phyloP scores from a whole-genome alignment of 2,888 invertebrate genomes.

The Lottia gigantea region DNA sequence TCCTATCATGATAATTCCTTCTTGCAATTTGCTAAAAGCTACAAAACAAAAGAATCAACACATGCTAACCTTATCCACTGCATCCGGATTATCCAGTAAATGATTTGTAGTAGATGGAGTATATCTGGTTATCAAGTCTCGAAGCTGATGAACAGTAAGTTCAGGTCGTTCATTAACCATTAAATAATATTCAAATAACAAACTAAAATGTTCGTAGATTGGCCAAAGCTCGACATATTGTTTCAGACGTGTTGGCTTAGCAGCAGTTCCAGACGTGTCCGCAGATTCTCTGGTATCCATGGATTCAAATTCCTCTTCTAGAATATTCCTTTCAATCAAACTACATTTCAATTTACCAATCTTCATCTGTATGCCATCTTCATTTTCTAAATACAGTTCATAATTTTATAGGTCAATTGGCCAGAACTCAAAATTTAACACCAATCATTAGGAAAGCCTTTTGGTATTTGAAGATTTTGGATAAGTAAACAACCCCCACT shows the following conservation, averaged over 20 bases:
- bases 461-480: too few species aligned
- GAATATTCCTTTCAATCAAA: neutral
- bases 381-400: too few species aligned
- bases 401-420: too few species aligned
- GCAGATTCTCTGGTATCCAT: neutral
- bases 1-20: too few species aligned
- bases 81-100: neutral
- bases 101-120: conserved; percentile 15
- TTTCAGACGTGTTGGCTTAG: conserved; percentile 15
- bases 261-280: conserved; percentile 11
- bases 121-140: conserved; percentile 12
- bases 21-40: too few species aligned
- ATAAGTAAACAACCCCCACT: too few species aligned
- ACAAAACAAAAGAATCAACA: too few species aligned
- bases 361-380: too few species aligned
- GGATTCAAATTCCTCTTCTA: conserved; percentile 1
- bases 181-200: conserved; percentile 32
- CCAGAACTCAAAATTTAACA: too few species aligned
- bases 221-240: conserved; percentile 48
- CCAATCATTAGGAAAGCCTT: too few species aligned
- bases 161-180: neutral
- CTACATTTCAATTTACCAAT: too few species aligned
- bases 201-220: conserved; percentile 42
- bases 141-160: conserved; percentile 1
- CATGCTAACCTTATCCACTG: too few species aligned